phyloP scores from a whole-genome alignment of 1,140 invertebrate species.

The Vollenhovia emeryi region DNA sequence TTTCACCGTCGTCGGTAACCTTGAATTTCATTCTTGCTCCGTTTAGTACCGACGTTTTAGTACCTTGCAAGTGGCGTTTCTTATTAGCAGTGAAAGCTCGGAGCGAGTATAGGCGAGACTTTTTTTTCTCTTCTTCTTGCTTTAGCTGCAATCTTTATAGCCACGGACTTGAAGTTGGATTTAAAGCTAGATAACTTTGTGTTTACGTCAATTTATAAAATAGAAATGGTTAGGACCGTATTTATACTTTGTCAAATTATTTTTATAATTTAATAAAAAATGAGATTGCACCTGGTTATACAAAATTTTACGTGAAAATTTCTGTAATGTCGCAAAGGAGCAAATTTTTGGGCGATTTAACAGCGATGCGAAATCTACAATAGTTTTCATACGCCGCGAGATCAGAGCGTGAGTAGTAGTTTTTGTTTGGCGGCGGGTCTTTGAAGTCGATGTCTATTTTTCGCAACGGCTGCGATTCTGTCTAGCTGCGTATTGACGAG shows the following conservation, averaged over 20 bases:
- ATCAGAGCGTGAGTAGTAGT: constrained; percentile 45
- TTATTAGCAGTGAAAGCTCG: background rate
- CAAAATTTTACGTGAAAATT: background rate
- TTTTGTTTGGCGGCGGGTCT: constrained; percentile 21
- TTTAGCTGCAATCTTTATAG: background rate
- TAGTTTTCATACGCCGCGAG: constrained; percentile 21
- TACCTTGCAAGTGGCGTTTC: background rate
- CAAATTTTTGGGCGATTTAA: background rate
- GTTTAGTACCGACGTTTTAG: background rate
- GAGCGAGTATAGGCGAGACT: background rate
- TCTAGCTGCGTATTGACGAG: constrained; percentile 41
- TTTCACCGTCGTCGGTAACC: background rate
- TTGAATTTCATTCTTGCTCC: background rate
- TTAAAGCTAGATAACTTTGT: background rate
- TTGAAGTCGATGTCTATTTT: constrained; percentile 20
- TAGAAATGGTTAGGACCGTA: background rate
- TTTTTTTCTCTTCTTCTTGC: background rate
- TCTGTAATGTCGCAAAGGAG: background rate
- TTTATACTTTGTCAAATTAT: background rate
- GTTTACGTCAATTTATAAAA: background rate
- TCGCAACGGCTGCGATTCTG: constrained; percentile 36
- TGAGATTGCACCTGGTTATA: background rate
- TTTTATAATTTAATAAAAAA: background rate
- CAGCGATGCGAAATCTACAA: constrained; percentile 28
- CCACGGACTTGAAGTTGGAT: background rate